These are phyloP conservation scores for Orthonyx spaldingii DNA, from an alignment of 2,113 vertebrate genomes.

Conservation along the genomic window DNA sequence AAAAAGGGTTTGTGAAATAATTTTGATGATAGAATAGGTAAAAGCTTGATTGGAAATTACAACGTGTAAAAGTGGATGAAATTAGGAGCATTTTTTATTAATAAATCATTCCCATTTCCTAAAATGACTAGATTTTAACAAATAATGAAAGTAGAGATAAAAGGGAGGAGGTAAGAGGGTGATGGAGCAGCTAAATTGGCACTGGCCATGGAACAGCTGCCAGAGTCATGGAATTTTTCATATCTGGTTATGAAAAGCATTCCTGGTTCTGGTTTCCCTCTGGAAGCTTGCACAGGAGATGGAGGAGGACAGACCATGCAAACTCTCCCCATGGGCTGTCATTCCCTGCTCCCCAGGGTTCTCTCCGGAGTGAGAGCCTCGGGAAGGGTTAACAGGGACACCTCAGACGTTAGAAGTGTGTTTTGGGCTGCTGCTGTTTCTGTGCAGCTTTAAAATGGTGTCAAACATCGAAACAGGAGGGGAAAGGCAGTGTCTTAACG, in stretches of 20 bases:
- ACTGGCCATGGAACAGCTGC: rapidly evolving
- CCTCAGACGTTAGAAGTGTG: too few relatives aligned
- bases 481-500: not conserved
- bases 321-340: not conserved
- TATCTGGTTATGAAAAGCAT: not conserved
- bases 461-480: rapidly evolving
- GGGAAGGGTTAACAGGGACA: too few relatives aligned
- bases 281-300: not conserved
- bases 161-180: not conserved
- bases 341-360: rapidly evolving
- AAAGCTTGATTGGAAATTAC: not conserved
- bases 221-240: rapidly evolving
- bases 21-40: not conserved
- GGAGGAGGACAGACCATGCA: not conserved
- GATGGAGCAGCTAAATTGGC: not conserved
- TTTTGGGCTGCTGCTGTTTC: not conserved
- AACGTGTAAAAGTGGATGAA: not conserved
- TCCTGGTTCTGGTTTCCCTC: not conserved
- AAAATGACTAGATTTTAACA: not conserved
- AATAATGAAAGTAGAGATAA: not conserved
- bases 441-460: rapidly evolving
- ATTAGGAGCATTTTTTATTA: not conserved
- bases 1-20: not conserved
- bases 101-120: not conserved
- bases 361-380: rapidly evolving